Conservation (phyloP, 2,888 invertebrate species). For the Myathropa florea region DNA sequence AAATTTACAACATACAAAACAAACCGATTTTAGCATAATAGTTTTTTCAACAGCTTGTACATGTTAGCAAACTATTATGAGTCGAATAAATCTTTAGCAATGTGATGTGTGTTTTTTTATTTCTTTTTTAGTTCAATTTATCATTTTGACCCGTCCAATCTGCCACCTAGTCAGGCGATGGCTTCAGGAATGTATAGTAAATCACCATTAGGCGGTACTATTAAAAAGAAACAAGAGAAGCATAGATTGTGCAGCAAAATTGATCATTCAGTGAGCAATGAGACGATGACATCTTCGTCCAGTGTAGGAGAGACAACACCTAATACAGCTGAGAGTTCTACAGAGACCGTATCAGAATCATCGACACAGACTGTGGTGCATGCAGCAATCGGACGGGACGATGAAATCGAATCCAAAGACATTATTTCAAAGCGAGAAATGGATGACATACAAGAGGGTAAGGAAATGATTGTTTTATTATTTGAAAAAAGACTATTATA, state of each 20-base stretch:
- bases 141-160: slow-evolving; percentile 81
- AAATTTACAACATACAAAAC: slow-evolving; percentile 42
- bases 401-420: slow-evolving; percentile 65
- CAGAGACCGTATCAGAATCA: slow-evolving; percentile 75
- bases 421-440: slow-evolving; percentile 70
- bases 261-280: slow-evolving; percentile 48
- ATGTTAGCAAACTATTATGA: slow-evolving; percentile 5
- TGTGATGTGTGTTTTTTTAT: not conserved
- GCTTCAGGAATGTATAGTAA: slow-evolving; percentile 72
- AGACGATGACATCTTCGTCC: slow-evolving; percentile 37
- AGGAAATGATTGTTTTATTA: not conserved
- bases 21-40: slow-evolving; percentile 3
- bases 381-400: slow-evolving; percentile 47
- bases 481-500: not conserved
- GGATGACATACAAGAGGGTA: slow-evolving; percentile 72
- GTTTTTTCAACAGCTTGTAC: slow-evolving; percentile 25
- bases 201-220: slow-evolving; percentile 68
- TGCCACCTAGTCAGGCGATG: slow-evolving; percentile 79
- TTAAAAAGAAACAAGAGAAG: slow-evolving; percentile 69
- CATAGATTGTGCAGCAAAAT: slow-evolving; percentile 65
- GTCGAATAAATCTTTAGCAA: not conserved
- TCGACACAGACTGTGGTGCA: slow-evolving; percentile 74
- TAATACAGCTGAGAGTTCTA: slow-evolving; percentile 67
- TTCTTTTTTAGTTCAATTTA: slow-evolving; percentile 79
- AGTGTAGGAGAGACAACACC: slow-evolving; percentile 23